Evolutionary conservation across 2,888 invertebrate species (phyloP).

Genomic region (Acanthosepion pharaonis): DNA sequence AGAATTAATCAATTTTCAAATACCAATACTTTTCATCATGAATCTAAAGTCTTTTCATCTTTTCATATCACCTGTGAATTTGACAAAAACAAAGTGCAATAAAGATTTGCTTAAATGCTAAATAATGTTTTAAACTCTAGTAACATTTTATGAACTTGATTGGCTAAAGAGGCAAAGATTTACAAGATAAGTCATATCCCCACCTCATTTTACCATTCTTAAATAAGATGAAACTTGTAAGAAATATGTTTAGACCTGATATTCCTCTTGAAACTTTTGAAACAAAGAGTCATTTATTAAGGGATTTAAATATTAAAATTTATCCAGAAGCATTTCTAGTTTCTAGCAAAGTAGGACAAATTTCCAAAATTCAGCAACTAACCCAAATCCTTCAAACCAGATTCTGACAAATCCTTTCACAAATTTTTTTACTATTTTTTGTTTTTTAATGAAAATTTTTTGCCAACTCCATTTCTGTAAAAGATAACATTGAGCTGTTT

Average conservation of each 20-base stretch:
- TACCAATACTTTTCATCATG: not conserved
- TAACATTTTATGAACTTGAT: not conserved
- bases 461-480: not conserved
- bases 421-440: not conserved
- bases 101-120: not conserved
- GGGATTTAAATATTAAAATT: not conserved
- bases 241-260: not conserved
- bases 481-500: not conserved
- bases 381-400: not conserved
- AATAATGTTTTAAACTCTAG: not conserved
- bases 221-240: not conserved
- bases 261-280: not conserved
- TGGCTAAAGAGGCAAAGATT: not conserved
- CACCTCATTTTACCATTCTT: not conserved
- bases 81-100: not conserved
- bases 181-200: not conserved
- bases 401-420: not conserved
- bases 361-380: not conserved
- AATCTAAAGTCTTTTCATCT: not conserved
- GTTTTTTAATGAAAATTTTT: not conserved
- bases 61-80: not conserved
- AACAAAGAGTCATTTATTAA: not conserved
- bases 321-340: not conserved
- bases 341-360: not conserved
- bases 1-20: not conserved